Base-by-base conservation (phyloP, 1,140 invertebrate species). In the Palaemon carinicauda region DNA sequence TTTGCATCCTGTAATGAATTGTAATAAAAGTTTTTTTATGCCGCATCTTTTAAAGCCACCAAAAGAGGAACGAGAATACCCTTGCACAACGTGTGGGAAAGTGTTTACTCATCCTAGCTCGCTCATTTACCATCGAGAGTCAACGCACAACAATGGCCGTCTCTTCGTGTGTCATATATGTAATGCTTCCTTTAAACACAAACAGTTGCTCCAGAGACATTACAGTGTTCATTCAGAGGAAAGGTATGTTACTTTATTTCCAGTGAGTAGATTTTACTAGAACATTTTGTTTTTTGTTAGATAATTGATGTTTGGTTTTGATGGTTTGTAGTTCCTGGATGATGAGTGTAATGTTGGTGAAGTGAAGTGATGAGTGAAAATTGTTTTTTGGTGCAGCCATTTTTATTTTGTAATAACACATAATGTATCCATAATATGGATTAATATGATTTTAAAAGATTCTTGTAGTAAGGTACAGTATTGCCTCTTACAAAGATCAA, bases 191-290 rank as follows among this genome's bases (percentile, higher is more conserved):
- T 97, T 96, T 91, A 95, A 95, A 90, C 96, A 95, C 91, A 94
- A 95, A 50, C 96, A 96, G 92, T 95, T 96, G 90, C 93, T 97
- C 77, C 96, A 96, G 90, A 95, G 96, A 17, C 96, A 96, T 91
- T 94, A 96, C 89, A 93, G 95, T 89, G 96, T 96, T 90, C 96
- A 97, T 89, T 95, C 94, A n/a, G 95, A 96, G 91, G 93, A 94
- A 87, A 96, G 96, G 91, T 96, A 29, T 77, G 82, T 24, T n/a
- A n/a, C n/a, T 73, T 29, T 69, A 0, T 15, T 0, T 69, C 14
- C 29, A 27, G 12, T 2, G 0, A 15, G 27, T 27, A 24, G 29
- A 27, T 27, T 7, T 69, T 69, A 24, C 65, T 9, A 41, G 41
- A 41, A 41, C 41, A 41, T 41, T 41, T 41, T n/a, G n/a, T n/a